Evolutionary conservation across 92 coral and sea anemone genomes (phyloP), one percentile per base, ranked within the genome.

Genomic region (Scolanthus callimorphus): DNA sequence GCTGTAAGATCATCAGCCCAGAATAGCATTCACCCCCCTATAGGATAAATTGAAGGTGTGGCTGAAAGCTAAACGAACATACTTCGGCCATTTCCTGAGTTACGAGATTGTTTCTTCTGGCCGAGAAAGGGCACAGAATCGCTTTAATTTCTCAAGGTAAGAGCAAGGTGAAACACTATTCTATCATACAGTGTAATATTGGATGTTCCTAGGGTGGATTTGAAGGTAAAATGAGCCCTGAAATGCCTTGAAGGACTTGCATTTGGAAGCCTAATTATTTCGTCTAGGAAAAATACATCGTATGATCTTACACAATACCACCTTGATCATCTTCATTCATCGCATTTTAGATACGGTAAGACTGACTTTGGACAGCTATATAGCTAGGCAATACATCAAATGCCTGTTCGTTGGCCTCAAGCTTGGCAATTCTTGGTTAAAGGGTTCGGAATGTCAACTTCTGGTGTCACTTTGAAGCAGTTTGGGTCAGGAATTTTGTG

Each of bases 21-120:
- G 79, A 87, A 87, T 87, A 87, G 62, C 12, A 17, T 46, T 49
- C 65, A 78, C 83, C 90, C 95, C 96, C 96, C 96, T 83, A 87
- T 87, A 87, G 86, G 86, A 78, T 87, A 87, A 77, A 87, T 87
- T 87, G 83, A 78, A 87, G 96, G 96, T 87, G 96, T 87, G 96
- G 96, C 90, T 78, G 84, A 65, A 63, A 76, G 73, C 86, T 70
- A 21, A 49, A 70, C 79, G 83, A 87, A 77, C 90, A 60, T 73
- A 29, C 64, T 85, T 77, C 96, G 83, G 90, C 95, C 86, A 82
- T 82, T 87, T 87, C 90, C 96, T 82, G 83, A 78, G 41, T 55
- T 59, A 72, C 46, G 79, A 65, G 80, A 67, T 74, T 51, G 69
- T 79, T 75, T 83, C 79, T 78, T 73, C 83, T 82, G 83, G 89